These are phyloP conservation scores for Mirza zaza DNA, from an alignment of 2,113 vertebrate genomes.

Conservation along the genomic window DNA sequence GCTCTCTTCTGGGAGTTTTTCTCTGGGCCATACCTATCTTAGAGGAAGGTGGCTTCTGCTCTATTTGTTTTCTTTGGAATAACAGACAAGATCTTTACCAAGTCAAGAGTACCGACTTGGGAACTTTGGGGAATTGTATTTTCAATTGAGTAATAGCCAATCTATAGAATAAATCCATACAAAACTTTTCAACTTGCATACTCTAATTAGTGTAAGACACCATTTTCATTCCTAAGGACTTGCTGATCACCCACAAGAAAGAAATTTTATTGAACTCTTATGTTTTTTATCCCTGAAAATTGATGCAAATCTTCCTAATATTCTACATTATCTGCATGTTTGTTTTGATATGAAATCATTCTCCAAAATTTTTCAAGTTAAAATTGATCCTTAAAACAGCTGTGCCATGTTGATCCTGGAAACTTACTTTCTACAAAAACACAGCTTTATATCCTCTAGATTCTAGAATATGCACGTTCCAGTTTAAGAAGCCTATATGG, in stretches of 20 bases:
- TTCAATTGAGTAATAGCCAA: background rate
- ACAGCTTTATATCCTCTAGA: background rate
- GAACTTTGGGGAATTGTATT: background rate
- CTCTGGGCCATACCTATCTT: background rate
- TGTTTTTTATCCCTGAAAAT: background rate
- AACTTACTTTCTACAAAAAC: background rate
- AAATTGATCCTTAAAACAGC: background rate
- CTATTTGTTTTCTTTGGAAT: conserved; percentile 20
- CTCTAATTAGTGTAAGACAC: background rate
- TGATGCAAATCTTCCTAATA: background rate
- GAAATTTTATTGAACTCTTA: background rate
- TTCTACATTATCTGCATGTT: background rate
- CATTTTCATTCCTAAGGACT: background rate
- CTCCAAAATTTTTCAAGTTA: background rate
- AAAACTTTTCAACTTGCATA: background rate
- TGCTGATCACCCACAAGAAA: background rate
- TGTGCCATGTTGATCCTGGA: background rate
- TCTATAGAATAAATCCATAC: background rate
- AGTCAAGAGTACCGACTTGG: background rate
- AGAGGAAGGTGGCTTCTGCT: conserved; percentile 14
- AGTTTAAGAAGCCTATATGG: background rate
- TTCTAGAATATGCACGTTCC: background rate
- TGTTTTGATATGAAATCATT: background rate
- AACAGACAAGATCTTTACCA: background rate
- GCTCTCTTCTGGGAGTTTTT: background rate